phyloP scores from a whole-genome alignment of 2,888 invertebrate genomes.

The Dynastes grantii region DNA sequence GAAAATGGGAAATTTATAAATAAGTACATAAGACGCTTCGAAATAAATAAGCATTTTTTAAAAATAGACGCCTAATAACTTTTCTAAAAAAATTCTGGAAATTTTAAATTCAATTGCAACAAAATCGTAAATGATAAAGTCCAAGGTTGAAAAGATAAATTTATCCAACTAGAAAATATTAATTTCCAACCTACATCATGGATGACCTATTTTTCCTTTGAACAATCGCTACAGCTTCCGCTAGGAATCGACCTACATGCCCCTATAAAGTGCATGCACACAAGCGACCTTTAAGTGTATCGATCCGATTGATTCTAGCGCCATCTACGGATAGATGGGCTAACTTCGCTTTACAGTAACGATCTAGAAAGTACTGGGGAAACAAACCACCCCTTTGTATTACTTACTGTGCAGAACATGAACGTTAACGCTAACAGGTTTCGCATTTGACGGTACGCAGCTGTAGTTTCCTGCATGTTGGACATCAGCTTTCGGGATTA shows the following conservation, averaged over 20 bases:
- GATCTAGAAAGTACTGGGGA: too few relatives aligned
- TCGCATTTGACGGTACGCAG: slow-evolving; percentile 86
- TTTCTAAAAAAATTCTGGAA: too few relatives aligned
- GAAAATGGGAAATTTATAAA: background rate
- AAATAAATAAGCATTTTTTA: too few relatives aligned
- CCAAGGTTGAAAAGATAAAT: too few relatives aligned
- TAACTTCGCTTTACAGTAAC: background rate
- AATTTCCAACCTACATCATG: background rate
- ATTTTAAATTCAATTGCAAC: too few relatives aligned
- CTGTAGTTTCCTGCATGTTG: slow-evolving; percentile 86
- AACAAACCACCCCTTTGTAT: background rate
- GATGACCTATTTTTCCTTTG: background rate
- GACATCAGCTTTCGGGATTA: slow-evolving; percentile 72
- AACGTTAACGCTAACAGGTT: slow-evolving; percentile 82
- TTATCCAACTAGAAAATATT: slow-evolving; percentile 17
- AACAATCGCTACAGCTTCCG: background rate
- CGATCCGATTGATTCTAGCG: background rate
- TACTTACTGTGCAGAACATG: slow-evolving; percentile 80
- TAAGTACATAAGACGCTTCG: too few relatives aligned
- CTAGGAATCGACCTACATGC: too few relatives aligned
- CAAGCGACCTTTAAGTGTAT: background rate
- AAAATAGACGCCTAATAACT: too few relatives aligned
- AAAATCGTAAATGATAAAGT: too few relatives aligned
- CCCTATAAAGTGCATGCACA: too few relatives aligned
- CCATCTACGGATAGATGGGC: background rate